These are phyloP conservation scores for Brachystomella parvula DNA, from an alignment of 1,140 invertebrate species.

Conservation along the genomic window DNA sequence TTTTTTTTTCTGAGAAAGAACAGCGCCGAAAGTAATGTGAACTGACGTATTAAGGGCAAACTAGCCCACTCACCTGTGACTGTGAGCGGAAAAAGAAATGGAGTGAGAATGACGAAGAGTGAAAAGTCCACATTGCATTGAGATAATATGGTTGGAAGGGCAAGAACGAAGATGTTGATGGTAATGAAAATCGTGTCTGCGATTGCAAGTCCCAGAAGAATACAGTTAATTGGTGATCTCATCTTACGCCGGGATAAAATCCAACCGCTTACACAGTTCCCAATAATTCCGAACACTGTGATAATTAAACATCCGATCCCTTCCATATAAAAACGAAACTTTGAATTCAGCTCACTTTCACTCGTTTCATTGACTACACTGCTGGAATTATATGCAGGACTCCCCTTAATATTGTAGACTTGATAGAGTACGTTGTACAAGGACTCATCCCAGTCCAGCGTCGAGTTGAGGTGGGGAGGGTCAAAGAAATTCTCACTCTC, in stretches of 20 bases:
- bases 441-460: not conserved
- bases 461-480: not conserved
- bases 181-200: constrained; percentile 4
- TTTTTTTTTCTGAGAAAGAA: too few relatives aligned
- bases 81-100: not conserved
- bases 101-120: not conserved
- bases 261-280: constrained; percentile 17
- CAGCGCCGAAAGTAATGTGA: too few relatives aligned
- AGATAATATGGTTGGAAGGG: constrained; percentile 2
- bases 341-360: not conserved
- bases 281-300: constrained; percentile 12
- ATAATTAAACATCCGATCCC: not conserved
- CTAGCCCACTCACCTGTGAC: not conserved
- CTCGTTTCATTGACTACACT: not conserved
- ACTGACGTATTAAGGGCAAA: too few relatives aligned
- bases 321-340: not conserved
- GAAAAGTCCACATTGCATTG: not conserved
- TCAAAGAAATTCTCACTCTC: not conserved
- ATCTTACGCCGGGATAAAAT: constrained; percentile 13
- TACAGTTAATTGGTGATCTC: constrained; percentile 17
- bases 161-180: not conserved
- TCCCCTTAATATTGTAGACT: not conserved
- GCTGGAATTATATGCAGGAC: not conserved
- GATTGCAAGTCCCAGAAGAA: constrained; percentile 16
- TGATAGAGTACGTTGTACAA: not conserved